phyloP scores from a whole-genome alignment of 2,888 invertebrate genomes.

The Himalopsyche kuldschensis region DNA sequence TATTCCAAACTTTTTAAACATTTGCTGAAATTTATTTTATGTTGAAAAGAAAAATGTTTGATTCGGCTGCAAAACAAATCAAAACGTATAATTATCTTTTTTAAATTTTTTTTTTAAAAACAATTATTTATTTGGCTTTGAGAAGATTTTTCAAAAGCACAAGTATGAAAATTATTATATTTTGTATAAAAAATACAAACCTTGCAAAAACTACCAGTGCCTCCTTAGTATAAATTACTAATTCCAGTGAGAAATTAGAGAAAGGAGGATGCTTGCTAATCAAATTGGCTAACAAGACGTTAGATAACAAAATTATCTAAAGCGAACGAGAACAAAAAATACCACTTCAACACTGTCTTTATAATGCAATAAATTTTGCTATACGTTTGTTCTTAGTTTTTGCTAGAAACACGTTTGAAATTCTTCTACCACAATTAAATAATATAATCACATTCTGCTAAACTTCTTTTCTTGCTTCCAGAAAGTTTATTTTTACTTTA shows the following conservation, averaged over 20 bases:
- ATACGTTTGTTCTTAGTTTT: not conserved
- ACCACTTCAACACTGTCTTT: not conserved
- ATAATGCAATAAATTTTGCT: not conserved
- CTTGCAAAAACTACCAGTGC: not conserved
- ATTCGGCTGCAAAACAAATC: too few relatives aligned
- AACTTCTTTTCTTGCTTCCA: too few relatives aligned
- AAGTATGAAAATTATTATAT: too few relatives aligned
- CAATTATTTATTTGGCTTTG: too few relatives aligned
- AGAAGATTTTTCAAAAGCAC: too few relatives aligned
- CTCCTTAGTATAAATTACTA: conserved; percentile 22
- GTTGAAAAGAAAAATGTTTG: too few relatives aligned
- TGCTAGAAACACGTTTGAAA: not conserved
- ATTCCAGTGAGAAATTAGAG: conserved; percentile 26
- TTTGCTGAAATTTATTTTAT: too few relatives aligned
- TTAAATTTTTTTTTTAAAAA: too few relatives aligned
- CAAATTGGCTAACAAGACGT: conserved; percentile 32
- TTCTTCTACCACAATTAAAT: not conserved
- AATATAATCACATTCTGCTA: too few relatives aligned
- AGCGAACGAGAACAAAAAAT: not conserved
- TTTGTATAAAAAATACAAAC: not conserved
- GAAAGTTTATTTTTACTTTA: too few relatives aligned
- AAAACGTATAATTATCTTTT: too few relatives aligned
- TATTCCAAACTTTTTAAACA: too few relatives aligned
- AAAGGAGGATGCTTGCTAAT: conserved; percentile 18
- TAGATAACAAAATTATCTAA: not conserved